Evolutionary conservation across 2,888 invertebrate genomes (phyloP), one percentile per base, ranked within the genome.

Genomic region (Corythucha ciliata): DNA sequence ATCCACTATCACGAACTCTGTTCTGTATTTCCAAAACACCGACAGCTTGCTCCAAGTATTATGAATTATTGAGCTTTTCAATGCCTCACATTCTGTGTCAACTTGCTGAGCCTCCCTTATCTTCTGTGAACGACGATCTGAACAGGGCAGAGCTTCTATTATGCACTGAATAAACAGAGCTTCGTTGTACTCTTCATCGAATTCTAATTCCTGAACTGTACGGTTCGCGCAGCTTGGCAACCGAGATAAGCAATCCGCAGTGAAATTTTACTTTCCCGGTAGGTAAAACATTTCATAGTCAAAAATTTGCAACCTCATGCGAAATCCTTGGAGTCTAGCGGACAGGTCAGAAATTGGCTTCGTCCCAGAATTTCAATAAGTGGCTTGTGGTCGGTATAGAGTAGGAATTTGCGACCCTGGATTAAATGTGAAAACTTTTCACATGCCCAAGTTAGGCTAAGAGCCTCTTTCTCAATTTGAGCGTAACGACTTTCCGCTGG

Each of bases 1-100:
- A 18, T 39, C 39, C 18, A n/a, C 39, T 21, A 39, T 10, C 29
- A 29, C n/a, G n/a, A n/a, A n/a, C n/a, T n/a, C n/a, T n/a, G n/a
- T n/a, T n/a, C n/a, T n/a, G n/a, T n/a, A n/a, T n/a, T n/a, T n/a
- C n/a, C n/a, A n/a, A n/a, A n/a, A n/a, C n/a, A n/a, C n/a, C n/a
- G n/a, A n/a, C n/a, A n/a, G n/a, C n/a, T n/a, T n/a, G n/a, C n/a
- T n/a, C n/a, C n/a, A n/a, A n/a, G n/a, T n/a, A n/a, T n/a, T n/a
- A n/a, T n/a, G n/a, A n/a, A n/a, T n/a, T n/a, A n/a, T n/a, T n/a
- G n/a, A n/a, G n/a, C n/a, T n/a, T n/a, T n/a, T n/a, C 8, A 29
- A n/a, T 8, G n/a, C 8, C 29, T 29, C 29, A 29, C 29, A n/a
- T 29, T 29, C 29, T 29, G 29, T 8, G 29, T 29, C 29, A 29